Base-by-base conservation (phyloP, 2,797 vertebrate species). In the Parambassis ranga region DNA sequence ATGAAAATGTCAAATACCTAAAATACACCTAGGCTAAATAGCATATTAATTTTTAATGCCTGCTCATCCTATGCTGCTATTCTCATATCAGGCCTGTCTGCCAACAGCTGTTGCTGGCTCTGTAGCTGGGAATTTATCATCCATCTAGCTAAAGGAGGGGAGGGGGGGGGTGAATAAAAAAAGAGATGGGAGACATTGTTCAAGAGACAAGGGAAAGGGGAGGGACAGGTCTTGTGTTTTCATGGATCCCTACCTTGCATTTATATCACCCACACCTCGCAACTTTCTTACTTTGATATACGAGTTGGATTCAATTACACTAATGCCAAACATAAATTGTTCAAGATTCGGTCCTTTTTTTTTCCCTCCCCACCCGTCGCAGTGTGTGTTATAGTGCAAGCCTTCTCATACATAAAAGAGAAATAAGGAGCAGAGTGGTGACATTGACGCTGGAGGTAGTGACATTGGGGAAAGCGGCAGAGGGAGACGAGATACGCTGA, bases 1-100 rank as follows among this genome's bases (percentile, higher is more conserved):
- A 93, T 94, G 93, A 93, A 94, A 94, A 94, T 94, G 93, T 94
- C 92, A 94, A 93, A 93, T 92, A 93, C 92, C 92, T 94, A 94
- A 94, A 94, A 94, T 94, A 94, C 93, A 94, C 92, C 92, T 92
- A 92, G 91, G 92, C 92, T 94, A 94, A 94, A 93, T 94, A 94
- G 92, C 92, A 90, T 93, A 94, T 94, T 92, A 93, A 94, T 94
- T 92, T 94, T 94, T 94, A 94, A 94, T 94, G 92, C 90, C 87
- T 80, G 90, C 89, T 93, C 92, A 92, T 93, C 92, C 91, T 92
- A 92, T 92, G 93, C 92, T 93, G 92, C 93, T 94, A 93, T 93
- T 94, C 92, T 94, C 93, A 93, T 93, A 94, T 92, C 92, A 92
- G 90, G 89, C 90, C 91, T 91, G 92, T 92, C 93, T 93, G 93